Conservation (phyloP, 1,140 invertebrate genomes). For the Platyscapa corneri region DNA sequence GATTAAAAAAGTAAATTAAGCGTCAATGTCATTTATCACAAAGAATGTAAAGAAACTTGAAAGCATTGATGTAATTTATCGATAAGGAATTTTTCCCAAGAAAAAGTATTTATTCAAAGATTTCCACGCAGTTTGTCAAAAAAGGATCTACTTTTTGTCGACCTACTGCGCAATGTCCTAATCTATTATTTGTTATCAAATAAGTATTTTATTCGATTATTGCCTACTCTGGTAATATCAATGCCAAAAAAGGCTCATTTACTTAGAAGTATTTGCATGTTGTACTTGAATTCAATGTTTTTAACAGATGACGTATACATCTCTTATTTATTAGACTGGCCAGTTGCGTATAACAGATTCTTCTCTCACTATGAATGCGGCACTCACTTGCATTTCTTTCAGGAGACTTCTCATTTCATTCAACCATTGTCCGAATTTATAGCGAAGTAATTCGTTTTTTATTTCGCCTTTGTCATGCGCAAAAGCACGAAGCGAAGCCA, state of each 20-base stretch:
- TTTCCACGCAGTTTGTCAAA: background rate
- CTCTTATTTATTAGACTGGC: background rate
- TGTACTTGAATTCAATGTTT: background rate
- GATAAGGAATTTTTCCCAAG: background rate
- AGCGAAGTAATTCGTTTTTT: conserved; percentile 52
- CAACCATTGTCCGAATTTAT: conserved; percentile 50
- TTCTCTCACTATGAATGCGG: conserved; percentile 6
- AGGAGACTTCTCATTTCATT: conserved; percentile 30
- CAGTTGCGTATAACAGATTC: background rate
- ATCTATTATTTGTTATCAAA: background rate
- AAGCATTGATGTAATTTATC: background rate
- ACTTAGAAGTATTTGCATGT: background rate
- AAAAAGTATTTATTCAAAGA: background rate
- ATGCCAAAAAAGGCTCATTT: background rate
- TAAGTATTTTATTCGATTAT: background rate
- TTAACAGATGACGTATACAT: background rate
- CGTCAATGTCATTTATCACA: background rate
- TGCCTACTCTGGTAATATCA: background rate
- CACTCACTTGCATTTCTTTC: conserved; percentile 7
- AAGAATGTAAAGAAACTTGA: background rate
- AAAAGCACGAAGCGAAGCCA: conserved; percentile 46
- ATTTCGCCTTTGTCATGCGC: conserved; percentile 53
- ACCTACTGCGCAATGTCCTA: background rate
- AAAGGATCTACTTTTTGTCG: background rate
- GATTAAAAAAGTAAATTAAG: background rate